Evolutionary conservation across 2,113 vertebrate species (phyloP), one percentile per base, ranked within the genome.

Genomic region (Albula goreensis): DNA sequence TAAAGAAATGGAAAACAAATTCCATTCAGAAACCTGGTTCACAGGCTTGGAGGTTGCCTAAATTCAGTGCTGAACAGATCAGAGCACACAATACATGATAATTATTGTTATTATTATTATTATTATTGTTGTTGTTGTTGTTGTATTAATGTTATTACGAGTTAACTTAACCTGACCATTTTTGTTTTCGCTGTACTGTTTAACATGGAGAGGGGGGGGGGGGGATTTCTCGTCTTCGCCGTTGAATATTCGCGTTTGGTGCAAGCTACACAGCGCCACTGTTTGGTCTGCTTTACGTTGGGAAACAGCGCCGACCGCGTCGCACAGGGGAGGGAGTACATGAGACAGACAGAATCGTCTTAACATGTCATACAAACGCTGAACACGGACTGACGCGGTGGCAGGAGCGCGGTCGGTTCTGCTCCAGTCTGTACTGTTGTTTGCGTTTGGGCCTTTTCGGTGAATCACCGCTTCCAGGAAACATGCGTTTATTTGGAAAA

Each of bases 401-500:
- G 63, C 78, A 25, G 83, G 78, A 15, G 63, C 79, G 51, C 17
- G 41, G 2, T 70, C 6, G 50, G n/a, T 48, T 25, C 31, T 57
- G 31, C 51, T 51, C 22, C 57, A 80, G 79, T 53, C 77, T 56
- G 7, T 31, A 50, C 81, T 50, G 83, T 74, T 41, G 84, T 85
- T 84, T 82, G 66, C 50, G 49, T 31, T 50, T 11, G 48, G 56
- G 52, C 52, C 19, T 31, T 83, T 79, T 66, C 81, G n/a, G 66
- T 50, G 8, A 53, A 78, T 50, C 50, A n/a, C 10, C 48, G 2
- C 7, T 52, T 22, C 51, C 49, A 66, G 82, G 57, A 90, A 91
- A 88, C 84, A 93, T 94, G 93, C 86, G 13, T 66, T 84, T 80
- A 86, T 89, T 83, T 83, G 56, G 83, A 86, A 80, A 85, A 83